Conservation (phyloP, 2,888 invertebrate genomes). For the Lasioglossum leucozonium region DNA sequence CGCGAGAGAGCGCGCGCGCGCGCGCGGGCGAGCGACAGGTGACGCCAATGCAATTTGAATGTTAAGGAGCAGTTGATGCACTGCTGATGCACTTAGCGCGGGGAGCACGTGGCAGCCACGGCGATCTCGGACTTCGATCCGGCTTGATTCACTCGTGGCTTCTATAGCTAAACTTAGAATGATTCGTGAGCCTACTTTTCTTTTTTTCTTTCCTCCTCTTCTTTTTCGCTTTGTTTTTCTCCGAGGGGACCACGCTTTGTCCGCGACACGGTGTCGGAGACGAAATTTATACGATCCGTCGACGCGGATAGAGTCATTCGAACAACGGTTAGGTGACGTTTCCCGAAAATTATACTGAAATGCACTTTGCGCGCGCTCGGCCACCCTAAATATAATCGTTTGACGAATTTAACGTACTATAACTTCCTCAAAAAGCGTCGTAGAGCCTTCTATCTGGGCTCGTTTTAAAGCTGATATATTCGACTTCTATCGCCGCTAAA, state of each 20-base stretch:
- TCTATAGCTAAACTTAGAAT: background rate
- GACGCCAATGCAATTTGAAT: slow-evolving; percentile 56
- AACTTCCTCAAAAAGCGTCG: background rate
- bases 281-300: background rate
- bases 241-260: background rate
- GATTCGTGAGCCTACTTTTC: background rate
- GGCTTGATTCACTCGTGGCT: slow-evolving; percentile 1
- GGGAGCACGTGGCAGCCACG: slow-evolving; percentile 41
- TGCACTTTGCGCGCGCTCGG: background rate
- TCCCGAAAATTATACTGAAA: background rate
- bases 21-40: slow-evolving; percentile 25
- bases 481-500: background rate
- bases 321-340: background rate
- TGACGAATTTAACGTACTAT: background rate
- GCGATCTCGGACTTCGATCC: slow-evolving; percentile 48
- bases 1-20: slow-evolving; percentile 5
- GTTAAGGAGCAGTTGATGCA: slow-evolving; percentile 35
- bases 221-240: background rate
- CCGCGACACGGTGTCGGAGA: background rate
- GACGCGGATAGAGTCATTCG: background rate
- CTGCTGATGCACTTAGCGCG: slow-evolving; percentile 38
- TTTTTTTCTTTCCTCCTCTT: no score
- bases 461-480: background rate
- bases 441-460: background rate
- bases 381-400: background rate